Conservation (phyloP, 1,140 invertebrate genomes). For the Macrosteles quadrilineatus region DNA sequence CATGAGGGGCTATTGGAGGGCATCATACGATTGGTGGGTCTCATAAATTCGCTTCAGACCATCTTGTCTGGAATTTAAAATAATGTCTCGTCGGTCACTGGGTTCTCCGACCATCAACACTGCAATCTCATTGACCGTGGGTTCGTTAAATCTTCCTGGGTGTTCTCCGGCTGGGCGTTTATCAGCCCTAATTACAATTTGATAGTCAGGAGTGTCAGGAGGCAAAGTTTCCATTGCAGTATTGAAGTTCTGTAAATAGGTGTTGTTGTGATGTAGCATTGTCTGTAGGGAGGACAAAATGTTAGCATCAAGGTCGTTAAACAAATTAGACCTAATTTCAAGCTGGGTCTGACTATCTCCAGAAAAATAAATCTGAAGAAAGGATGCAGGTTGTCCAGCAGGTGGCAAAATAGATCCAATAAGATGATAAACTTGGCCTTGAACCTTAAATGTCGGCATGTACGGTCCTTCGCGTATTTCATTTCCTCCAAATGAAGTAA, state of each 20-base stretch:
- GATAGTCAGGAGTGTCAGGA: conserved; percentile 23
- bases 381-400: conserved; percentile 40
- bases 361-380: conserved; percentile 51
- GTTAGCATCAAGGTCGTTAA: neutral
- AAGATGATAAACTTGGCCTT: conserved; percentile 39
- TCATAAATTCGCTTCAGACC: too few relatives aligned
- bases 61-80: conserved; percentile 39
- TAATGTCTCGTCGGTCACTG: conserved; percentile 43
- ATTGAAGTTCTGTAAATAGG: conserved; percentile 43
- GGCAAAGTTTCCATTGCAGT: conserved; percentile 40
- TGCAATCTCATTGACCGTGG: too few relatives aligned
- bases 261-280: conserved; percentile 41
- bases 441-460: too few relatives aligned
- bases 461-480: too few relatives aligned
- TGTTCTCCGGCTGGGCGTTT: conserved; percentile 44
- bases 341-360: conserved; percentile 39
- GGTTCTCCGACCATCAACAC: conserved; percentile 44
- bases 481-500: too few relatives aligned
- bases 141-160: conserved; percentile 41
- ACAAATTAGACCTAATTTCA: conserved; percentile 20
- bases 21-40: too few relatives aligned
- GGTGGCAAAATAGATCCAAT: conserved; percentile 46
- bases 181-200: conserved; percentile 42
- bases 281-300: conserved; percentile 37
- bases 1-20: too few relatives aligned